A percentile compares a stretch with the other conserved stretches of the same genome.
These are phyloP conservation scores for Malurus melanocephalus DNA, from an alignment of 2,113 vertebrate genomes.

Conservation along the genomic window DNA sequence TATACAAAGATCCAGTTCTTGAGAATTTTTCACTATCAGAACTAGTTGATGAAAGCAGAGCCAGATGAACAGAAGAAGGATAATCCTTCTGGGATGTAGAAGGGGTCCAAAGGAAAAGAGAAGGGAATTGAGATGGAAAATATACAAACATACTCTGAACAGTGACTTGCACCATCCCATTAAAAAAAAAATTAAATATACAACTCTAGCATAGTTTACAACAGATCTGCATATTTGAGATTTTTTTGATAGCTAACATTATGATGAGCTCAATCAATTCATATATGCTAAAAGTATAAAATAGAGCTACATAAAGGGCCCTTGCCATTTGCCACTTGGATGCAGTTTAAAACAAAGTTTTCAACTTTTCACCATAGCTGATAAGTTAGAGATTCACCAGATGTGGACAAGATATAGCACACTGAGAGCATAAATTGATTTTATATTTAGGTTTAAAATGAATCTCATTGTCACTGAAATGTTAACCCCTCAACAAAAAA, in stretches of 20 bases:
- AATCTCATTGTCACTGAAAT: neutral
- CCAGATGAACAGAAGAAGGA: neutral
- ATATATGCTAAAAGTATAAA: neutral
- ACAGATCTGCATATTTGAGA: neutral
- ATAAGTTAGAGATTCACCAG: neutral
- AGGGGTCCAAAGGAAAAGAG: neutral
- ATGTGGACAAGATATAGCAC: neutral
- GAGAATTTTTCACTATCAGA: constrained; percentile 1
- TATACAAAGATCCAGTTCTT: neutral
- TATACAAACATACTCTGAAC: neutral
- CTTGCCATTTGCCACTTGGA: constrained; percentile 3
- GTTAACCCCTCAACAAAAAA: neutral
- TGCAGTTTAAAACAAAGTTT: constrained; percentile 18
- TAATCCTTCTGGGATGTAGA: neutral
- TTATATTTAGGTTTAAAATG: neutral
- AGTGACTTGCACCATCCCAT: neutral
- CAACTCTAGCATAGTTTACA: neutral
- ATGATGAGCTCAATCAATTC: neutral
- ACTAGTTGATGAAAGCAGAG: neutral
- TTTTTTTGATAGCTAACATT: neutral
- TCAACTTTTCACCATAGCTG: constrained; percentile 10
- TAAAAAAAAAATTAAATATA: neutral
- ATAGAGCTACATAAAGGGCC: neutral
- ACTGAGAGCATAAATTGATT: neutral
- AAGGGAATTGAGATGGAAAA: neutral